phyloP scores from a whole-genome alignment of 2,797 vertebrate species.

The Trachurus trachurus region DNA sequence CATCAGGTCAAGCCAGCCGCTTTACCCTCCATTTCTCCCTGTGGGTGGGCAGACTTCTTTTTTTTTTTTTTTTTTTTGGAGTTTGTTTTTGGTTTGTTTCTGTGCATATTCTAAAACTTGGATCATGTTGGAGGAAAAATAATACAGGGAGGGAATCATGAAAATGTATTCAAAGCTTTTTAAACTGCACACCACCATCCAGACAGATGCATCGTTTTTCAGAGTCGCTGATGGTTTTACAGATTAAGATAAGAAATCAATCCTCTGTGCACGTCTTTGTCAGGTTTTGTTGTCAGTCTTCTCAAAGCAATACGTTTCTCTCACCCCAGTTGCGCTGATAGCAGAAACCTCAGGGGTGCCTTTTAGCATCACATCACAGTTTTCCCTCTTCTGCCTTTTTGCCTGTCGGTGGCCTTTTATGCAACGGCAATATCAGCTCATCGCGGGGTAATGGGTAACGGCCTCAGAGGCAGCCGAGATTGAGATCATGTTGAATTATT shows the following conservation, averaged over 20 bases:
- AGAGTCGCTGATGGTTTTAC: constrained; percentile 19
- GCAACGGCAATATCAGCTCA: constrained; percentile 74
- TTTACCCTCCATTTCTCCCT: constrained; percentile 37
- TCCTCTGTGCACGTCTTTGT: constrained; percentile 27
- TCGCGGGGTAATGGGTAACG: constrained; percentile 72
- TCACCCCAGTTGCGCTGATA: constrained; percentile 58
- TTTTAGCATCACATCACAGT: constrained; percentile 58
- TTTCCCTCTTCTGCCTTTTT: constrained; percentile 55
- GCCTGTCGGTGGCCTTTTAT: constrained; percentile 71
- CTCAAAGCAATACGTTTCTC: constrained; percentile 46
- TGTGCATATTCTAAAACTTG: constrained; percentile 16
- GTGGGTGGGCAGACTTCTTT: constrained; percentile 45
- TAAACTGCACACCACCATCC: not conserved
- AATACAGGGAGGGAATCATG: not conserved
- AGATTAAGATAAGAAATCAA: constrained; percentile 34
- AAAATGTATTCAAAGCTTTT: constrained; percentile 9
- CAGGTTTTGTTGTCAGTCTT: constrained; percentile 25
- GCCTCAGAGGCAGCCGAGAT: constrained; percentile 68
- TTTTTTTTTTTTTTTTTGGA: constrained; percentile 12
- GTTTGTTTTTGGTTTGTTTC: constrained; percentile 34
- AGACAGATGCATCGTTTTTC: constrained; percentile 27
- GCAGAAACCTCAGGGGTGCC: constrained; percentile 63
- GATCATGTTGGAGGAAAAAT: constrained; percentile 8
- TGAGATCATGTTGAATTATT: constrained; percentile 83
- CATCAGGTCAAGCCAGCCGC: constrained; percentile 48